Percentiles rank a stretch among this genome's conserved stretches.
These are phyloP conservation scores for Coenobita brevimanus DNA, from an alignment of 1,140 invertebrate genomes.

Conservation along the genomic window DNA sequence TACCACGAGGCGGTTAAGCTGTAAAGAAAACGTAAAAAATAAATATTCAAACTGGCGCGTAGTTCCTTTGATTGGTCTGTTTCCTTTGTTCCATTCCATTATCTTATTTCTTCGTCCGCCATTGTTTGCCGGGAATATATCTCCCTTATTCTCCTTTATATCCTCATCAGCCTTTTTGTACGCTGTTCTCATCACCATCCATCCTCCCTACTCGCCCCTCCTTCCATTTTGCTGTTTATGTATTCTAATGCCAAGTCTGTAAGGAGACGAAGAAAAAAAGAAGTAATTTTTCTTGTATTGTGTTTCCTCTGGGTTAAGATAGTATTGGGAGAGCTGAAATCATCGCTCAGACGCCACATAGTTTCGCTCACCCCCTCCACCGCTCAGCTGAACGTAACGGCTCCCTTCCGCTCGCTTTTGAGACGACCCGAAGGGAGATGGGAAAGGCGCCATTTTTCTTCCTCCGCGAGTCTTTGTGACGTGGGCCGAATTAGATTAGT, in stretches of 20 bases:
- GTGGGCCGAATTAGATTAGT: slow-evolving; percentile 61
- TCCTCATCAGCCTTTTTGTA: no score
- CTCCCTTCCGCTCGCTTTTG: not conserved
- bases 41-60: no score
- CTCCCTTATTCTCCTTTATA: no score
- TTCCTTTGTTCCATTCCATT: no score
- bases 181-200: no score
- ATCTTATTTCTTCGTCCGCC: no score
- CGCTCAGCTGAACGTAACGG: no score
- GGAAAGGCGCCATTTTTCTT: slow-evolving; percentile 58
- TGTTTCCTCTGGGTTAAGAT: slow-evolving; percentile 63
- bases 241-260: slow-evolving; percentile 14
- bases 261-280: slow-evolving; percentile 13
- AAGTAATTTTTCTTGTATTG: slow-evolving; percentile 65
- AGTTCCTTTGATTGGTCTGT: no score
- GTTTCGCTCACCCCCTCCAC: slow-evolving; percentile 57
- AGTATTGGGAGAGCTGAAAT: slow-evolving; percentile 28
- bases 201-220: no score
- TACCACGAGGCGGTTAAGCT: no score
- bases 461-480: slow-evolving; percentile 61
- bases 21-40: no score
- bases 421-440: slow-evolving; percentile 33
- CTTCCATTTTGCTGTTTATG: not conserved
- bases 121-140: no score
- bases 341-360: slow-evolving; percentile 26